Evolutionary conservation across 2,113 vertebrate genomes (phyloP).

Genomic region (Chrysochloris asiatica): DNA sequence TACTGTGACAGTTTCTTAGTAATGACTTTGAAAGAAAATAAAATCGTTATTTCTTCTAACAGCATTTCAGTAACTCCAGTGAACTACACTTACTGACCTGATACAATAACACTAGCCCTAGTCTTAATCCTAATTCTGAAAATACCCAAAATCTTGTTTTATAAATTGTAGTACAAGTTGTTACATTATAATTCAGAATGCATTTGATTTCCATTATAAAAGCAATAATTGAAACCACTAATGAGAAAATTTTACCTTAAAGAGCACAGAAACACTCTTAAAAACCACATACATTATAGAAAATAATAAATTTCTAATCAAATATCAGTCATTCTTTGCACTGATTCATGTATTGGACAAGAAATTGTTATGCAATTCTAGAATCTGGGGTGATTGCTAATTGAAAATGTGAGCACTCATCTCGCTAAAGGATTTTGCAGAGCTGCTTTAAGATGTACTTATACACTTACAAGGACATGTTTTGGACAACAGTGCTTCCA

Average conservation of each 20-base stretch:
- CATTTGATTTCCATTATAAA: background rate
- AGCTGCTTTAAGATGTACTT: constrained; percentile 3
- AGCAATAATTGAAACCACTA: background rate
- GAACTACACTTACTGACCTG: background rate
- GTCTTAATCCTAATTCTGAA: background rate
- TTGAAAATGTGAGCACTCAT: constrained; percentile 10
- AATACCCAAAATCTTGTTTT: background rate
- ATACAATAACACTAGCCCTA: background rate
- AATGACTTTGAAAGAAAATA: background rate
- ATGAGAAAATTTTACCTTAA: background rate
- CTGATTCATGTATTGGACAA: constrained; percentile 9
- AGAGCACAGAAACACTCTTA: background rate
- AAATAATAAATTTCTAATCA: constrained; percentile 31
- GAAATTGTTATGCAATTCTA: background rate
- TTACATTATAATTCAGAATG: constrained; percentile 6
- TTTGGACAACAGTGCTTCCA: background rate
- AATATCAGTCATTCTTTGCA: constrained; percentile 13
- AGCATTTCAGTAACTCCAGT: background rate
- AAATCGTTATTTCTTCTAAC: background rate
- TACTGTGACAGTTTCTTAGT: background rate
- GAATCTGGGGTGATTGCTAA: background rate
- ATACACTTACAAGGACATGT: background rate
- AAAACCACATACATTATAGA: background rate
- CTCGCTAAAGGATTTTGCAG: background rate
- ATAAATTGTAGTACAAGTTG: background rate